Evolutionary conservation across 2,888 invertebrate species (phyloP).

Genomic region (Suillia variegata): DNA sequence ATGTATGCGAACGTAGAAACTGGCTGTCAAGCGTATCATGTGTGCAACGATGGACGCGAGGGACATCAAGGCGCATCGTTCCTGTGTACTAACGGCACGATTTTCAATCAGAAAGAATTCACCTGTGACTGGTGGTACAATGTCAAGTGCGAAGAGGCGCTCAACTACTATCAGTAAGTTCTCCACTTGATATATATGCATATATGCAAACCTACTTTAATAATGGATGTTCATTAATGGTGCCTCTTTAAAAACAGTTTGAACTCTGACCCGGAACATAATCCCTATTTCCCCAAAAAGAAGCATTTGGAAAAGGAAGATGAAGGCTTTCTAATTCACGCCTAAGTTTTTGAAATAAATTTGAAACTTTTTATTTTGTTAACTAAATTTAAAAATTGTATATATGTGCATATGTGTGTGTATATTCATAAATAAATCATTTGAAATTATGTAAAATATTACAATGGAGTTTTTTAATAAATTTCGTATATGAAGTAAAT

Average conservation of each 20-base stretch:
- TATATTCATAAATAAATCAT: background rate
- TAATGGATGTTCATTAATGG: background rate
- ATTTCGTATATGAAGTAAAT: no score
- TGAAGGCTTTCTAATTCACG: constrained; percentile 54
- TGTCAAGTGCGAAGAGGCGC: constrained; percentile 80
- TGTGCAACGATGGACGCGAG: constrained; percentile 85
- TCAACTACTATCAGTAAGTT: constrained; percentile 72
- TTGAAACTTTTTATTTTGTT: background rate
- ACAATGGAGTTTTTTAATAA: no score
- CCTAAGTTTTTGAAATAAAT: constrained; percentile 33
- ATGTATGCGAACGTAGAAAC: constrained; percentile 92
- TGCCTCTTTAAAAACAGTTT: no score
- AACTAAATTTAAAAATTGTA: no score
- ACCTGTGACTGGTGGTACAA: constrained; percentile 94
- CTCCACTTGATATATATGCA: background rate
- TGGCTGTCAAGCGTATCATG: constrained; percentile 88
- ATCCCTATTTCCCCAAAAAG: constrained; percentile 78
- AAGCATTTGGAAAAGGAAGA: constrained; percentile 61
- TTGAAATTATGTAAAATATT: no score
- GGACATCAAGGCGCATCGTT: constrained; percentile 83
- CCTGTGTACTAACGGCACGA: constrained; percentile 84
- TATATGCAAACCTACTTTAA: background rate
- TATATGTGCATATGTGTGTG: background rate
- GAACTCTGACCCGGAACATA: constrained; percentile 79
- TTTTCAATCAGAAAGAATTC: constrained; percentile 85